A percentile compares a stretch with the other conserved stretches of the same genome.
Evolutionary conservation across 2,113 vertebrate genomes (phyloP).

Genomic region (Neolamprologus tretocephalus): DNA sequence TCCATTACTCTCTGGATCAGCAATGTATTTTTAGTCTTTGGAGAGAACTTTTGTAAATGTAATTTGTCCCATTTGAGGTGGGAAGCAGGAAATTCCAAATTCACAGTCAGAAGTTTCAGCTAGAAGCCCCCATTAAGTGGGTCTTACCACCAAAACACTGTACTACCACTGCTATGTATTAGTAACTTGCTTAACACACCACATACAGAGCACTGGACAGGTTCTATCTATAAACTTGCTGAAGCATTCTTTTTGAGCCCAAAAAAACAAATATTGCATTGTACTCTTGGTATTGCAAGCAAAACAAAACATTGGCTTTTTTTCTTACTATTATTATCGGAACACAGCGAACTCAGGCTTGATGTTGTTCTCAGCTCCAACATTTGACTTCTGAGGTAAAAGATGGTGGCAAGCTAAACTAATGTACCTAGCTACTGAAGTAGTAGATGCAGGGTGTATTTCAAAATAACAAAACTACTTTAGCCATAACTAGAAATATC

Average conservation of each 20-base stretch:
- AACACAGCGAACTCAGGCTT: not conserved
- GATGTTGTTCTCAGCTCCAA: not conserved
- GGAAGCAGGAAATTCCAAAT: not conserved
- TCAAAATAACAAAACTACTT: not conserved
- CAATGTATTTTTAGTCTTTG: not conserved
- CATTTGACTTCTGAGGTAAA: not conserved
- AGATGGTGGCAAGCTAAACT: not conserved
- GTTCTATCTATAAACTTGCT: not conserved
- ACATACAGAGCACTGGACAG: not conserved
- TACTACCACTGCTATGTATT: not conserved
- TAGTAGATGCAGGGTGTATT: not conserved
- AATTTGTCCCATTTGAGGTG: not conserved
- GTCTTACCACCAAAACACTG: not conserved
- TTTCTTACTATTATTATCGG: not conserved
- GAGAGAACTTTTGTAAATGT: not conserved
- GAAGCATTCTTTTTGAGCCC: not conserved
- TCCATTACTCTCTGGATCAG: not conserved
- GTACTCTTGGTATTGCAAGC: not conserved
- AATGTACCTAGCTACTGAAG: not conserved
- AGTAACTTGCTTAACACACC: not conserved
- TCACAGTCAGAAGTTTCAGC: not conserved
- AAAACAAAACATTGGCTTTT: not conserved
- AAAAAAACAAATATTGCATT: not conserved
- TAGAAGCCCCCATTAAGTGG: not conserved
- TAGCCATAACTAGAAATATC: not conserved